Evolutionary conservation across 2,797 vertebrate genomes (phyloP).

Genomic region (Labeo calbasu): DNA sequence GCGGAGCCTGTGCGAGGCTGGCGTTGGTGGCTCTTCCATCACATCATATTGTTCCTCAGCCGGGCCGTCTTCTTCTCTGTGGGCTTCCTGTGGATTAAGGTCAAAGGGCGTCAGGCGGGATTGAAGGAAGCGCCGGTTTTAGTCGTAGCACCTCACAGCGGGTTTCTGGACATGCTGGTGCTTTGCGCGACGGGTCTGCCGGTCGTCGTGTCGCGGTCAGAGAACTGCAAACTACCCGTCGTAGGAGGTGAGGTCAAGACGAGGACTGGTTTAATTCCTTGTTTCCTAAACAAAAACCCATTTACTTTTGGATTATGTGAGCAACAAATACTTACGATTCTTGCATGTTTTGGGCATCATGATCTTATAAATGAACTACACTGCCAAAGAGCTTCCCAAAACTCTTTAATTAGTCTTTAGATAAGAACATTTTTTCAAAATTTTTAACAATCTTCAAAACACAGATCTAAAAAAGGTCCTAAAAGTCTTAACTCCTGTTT

Average conservation of each 20-base stretch:
- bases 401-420: no score
- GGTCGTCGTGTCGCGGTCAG: slow-evolving; percentile 86
- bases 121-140: slow-evolving; percentile 84
- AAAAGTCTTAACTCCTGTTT: no score
- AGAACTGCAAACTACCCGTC: slow-evolving; percentile 85
- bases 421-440: no score
- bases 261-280: no score
- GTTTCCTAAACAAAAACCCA: no score
- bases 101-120: slow-evolving; percentile 82
- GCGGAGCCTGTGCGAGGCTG: slow-evolving; percentile 79
- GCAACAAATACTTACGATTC: not conserved
- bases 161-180: slow-evolving; percentile 88
- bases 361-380: no score
- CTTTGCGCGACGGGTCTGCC: slow-evolving; percentile 78
- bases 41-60: slow-evolving; percentile 76
- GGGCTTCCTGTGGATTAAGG: slow-evolving; percentile 84
- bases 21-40: slow-evolving; percentile 79
- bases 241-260: slow-evolving; percentile 84
- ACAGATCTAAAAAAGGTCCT: no score
- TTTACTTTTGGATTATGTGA: not conserved
- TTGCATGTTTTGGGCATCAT: not conserved
- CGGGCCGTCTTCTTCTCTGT: slow-evolving; percentile 81
- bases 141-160: slow-evolving; percentile 88
- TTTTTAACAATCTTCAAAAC: no score
- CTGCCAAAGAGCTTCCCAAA: no score